Conservation (phyloP, 2,888 invertebrate genomes). For the Subacronicta megacephala region DNA sequence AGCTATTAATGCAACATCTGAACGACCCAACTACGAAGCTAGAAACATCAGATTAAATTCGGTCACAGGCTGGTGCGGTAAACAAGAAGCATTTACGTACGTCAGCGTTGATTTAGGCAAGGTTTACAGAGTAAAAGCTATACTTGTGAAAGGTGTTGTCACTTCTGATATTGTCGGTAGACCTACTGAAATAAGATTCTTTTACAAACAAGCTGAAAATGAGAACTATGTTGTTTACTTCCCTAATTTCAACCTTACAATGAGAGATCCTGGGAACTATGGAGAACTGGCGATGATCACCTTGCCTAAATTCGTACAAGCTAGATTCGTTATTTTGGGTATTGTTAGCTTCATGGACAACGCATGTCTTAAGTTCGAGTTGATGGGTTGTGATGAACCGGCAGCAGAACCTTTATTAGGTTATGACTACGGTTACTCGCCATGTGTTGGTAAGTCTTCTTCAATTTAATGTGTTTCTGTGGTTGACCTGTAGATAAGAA, state of each 20-base stretch:
- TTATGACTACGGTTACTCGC: slow-evolving; percentile 97
- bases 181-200: slow-evolving; percentile 98
- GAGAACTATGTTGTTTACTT: slow-evolving; percentile 99
- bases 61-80: slow-evolving; percentile 99
- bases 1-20: slow-evolving; percentile 98
- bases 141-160: slow-evolving; percentile 97
- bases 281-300: slow-evolving; percentile 99
- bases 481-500: background rate
- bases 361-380: slow-evolving; percentile 98
- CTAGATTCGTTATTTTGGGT: slow-evolving; percentile 97
- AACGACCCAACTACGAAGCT: slow-evolving; percentile 97
- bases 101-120: slow-evolving; percentile 98
- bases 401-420: slow-evolving; percentile 95
- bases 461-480: background rate
- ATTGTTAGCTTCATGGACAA: slow-evolving; percentile 99
- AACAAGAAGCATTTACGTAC: slow-evolving; percentile 98
- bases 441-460: slow-evolving; percentile 93
- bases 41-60: slow-evolving; percentile 96
- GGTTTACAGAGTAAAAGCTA: slow-evolving; percentile 97
- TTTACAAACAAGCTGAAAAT: slow-evolving; percentile 97
- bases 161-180: slow-evolving; percentile 98
- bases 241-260: slow-evolving; percentile 98
- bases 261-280: slow-evolving; percentile 98
- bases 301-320: slow-evolving; percentile 97
- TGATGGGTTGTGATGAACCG: slow-evolving; percentile 98